Percentiles rank a stretch among this genome's conserved stretches.
These are phyloP conservation scores for Enoplolaimus lenunculus DNA, from an alignment of 2,888 invertebrate genomes.

Conservation along the genomic window DNA sequence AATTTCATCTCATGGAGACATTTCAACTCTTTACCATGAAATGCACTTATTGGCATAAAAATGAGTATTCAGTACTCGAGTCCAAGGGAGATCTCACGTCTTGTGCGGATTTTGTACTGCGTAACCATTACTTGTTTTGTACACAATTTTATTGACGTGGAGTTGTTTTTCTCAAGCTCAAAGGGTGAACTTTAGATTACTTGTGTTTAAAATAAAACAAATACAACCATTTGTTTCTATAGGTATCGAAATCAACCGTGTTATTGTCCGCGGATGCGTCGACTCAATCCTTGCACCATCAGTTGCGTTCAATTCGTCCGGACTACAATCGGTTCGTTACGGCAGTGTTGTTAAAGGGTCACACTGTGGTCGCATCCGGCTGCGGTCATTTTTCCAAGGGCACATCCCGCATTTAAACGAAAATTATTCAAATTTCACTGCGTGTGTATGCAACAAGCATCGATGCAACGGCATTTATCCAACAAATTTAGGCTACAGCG, in stretches of 20 bases:
- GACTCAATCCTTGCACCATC: slow-evolving; percentile 4
- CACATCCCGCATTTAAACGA: not conserved
- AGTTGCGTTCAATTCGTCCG: not conserved
- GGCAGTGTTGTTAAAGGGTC: not conserved
- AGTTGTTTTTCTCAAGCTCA: no score
- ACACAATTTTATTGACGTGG: no score
- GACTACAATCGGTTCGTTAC: not conserved
- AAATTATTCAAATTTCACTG: not conserved
- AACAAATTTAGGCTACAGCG: no score
- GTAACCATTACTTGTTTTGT: no score
- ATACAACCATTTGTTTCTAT: not conserved
- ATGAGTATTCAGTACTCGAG: no score
- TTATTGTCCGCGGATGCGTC: slow-evolving; percentile 10
- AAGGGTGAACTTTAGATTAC: not conserved
- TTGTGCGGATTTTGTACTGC: no score
- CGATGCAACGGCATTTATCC: slow-evolving; percentile 5
- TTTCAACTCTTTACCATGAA: no score
- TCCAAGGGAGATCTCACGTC: no score
- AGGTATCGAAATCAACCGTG: not conserved
- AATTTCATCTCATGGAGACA: no score
- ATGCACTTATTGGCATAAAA: no score
- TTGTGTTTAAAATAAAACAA: not conserved
- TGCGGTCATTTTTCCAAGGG: not conserved
- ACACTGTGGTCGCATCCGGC: not conserved
- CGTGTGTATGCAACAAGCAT: not conserved